phyloP scores from a whole-genome alignment of 2,888 invertebrate genomes.

The Cotesia congregata region DNA sequence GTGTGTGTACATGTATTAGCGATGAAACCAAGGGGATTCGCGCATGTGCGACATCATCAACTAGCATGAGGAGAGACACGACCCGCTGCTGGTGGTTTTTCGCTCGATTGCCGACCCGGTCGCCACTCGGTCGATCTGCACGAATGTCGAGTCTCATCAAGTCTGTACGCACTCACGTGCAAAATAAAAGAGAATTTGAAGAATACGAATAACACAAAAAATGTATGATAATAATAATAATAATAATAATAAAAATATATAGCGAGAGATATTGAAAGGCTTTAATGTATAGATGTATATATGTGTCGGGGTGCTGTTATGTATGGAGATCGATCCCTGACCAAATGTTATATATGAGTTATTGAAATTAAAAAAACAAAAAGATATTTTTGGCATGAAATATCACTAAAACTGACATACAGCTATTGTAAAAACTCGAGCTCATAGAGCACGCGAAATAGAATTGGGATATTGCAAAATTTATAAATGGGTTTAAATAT shows the following conservation, averaged over 20 bases:
- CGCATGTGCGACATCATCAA: conserved; percentile 47
- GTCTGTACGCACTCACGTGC: conserved; percentile 24
- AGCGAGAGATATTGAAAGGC: neutral
- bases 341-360: conserved; percentile 27
- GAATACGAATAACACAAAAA: conserved; percentile 22
- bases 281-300: neutral
- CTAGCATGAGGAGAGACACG: conserved; percentile 28
- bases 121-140: conserved; percentile 45
- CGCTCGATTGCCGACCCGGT: conserved; percentile 46
- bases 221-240: conserved; percentile 12
- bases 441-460: conserved; percentile 8
- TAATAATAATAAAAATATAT: neutral
- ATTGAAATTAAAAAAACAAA: conserved; percentile 30
- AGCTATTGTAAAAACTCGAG: conserved; percentile 11
- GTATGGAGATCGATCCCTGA: conserved; percentile 29
- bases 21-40: conserved; percentile 41
- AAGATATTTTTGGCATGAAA: conserved; percentile 1
- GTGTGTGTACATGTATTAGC: neutral
- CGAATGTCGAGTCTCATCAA: conserved; percentile 43
- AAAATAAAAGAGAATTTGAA: conserved; percentile 12
- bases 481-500: conserved; percentile 23
- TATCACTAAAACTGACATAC: conserved; percentile 4
- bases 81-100: conserved; percentile 57
- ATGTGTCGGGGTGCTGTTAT: neutral
- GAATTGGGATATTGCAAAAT: conserved; percentile 28